These are phyloP conservation scores for Spodoptera littoralis DNA, from an alignment of 2,888 invertebrate genomes.

Conservation along the genomic window DNA sequence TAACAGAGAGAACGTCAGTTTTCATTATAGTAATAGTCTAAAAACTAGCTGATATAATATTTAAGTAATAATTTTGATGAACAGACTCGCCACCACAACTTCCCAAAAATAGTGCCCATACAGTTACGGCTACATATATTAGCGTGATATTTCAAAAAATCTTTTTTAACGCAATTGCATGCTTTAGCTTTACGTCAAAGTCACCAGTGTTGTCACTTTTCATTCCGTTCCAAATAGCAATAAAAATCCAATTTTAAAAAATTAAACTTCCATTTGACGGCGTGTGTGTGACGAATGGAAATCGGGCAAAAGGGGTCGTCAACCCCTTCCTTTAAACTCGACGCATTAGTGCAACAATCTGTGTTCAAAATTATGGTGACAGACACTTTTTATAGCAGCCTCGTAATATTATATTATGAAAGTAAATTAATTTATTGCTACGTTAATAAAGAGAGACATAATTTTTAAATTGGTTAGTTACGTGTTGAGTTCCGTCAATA, in stretches of 20 bases:
- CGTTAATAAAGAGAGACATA: constrained; percentile 75
- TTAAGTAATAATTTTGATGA: too few relatives aligned
- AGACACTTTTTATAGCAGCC: constrained; percentile 81
- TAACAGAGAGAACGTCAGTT: too few relatives aligned
- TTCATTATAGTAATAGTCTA: too few relatives aligned
- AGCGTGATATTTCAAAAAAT: too few relatives aligned
- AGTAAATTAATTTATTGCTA: constrained; percentile 83
- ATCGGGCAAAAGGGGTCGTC: constrained; percentile 78
- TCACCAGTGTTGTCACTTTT: constrained; percentile 61
- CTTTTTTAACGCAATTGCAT: constrained; percentile 7
- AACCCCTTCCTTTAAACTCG: constrained; percentile 80
- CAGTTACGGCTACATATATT: too few relatives aligned
- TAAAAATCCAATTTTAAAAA: constrained; percentile 86
- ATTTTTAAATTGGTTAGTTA: constrained; percentile 72
- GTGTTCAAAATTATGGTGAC: constrained; percentile 86
- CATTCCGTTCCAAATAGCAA: constrained; percentile 73
- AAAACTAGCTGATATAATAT: too few relatives aligned
- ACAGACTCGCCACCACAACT: too few relatives aligned
- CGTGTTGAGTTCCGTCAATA: constrained; percentile 60
- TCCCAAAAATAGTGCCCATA: too few relatives aligned
- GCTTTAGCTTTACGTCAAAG: constrained; percentile 26
- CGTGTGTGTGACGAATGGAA: constrained; percentile 86
- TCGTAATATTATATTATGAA: constrained; percentile 77
- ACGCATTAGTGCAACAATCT: constrained; percentile 84
- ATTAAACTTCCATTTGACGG: constrained; percentile 84